phyloP scores from a whole-genome alignment of 2,113 vertebrate genomes.

The Syngnathus scovelli region DNA sequence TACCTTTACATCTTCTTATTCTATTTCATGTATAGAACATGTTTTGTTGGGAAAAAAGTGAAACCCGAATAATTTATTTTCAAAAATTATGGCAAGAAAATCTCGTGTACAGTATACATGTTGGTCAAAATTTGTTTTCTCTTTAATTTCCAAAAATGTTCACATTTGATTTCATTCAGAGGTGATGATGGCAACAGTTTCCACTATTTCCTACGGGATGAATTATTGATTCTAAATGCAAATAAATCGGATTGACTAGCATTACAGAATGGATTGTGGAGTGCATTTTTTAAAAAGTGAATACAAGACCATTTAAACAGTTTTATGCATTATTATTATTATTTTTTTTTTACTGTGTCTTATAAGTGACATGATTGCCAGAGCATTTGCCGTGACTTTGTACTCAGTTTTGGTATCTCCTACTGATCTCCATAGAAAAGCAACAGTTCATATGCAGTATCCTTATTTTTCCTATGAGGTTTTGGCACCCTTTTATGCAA shows the following conservation, averaged over 20 bases:
- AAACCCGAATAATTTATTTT: conserved; percentile 44
- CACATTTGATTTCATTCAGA: too few species aligned
- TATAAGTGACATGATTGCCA: too few species aligned
- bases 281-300: background rate
- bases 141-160: background rate
- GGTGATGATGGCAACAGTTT: background rate
- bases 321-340: background rate
- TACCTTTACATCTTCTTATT: conserved; percentile 29
- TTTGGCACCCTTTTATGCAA: background rate
- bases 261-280: background rate
- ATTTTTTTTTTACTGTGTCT: background rate
- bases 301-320: background rate
- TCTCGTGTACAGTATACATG: too few species aligned
- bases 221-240: background rate
- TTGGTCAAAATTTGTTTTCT: background rate
- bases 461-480: background rate
- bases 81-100: background rate
- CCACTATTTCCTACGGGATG: background rate
- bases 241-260: background rate
- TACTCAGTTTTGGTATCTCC: background rate
- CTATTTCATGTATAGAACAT: conserved; percentile 33
- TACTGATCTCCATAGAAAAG: background rate
- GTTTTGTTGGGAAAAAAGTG: conserved; percentile 40
- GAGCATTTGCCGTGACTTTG: background rate
- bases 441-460: background rate